These are phyloP conservation scores for Dorcus parallelipipedus DNA, from an alignment of 2,888 invertebrate genomes.

Conservation along the genomic window DNA sequence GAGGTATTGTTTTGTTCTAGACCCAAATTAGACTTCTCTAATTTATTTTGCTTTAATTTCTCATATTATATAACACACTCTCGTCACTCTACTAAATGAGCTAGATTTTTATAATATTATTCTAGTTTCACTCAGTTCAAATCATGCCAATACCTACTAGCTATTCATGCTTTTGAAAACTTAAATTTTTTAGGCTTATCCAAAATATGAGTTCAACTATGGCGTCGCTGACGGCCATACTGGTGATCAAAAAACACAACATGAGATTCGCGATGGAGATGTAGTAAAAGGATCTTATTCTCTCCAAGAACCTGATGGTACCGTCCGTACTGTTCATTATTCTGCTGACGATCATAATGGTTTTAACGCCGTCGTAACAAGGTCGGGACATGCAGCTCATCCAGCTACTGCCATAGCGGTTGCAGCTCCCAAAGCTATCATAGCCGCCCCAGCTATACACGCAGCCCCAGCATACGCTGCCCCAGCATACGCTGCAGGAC, in stretches of 20 bases:
- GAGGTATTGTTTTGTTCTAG: too few species aligned
- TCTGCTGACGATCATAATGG: constrained; percentile 58
- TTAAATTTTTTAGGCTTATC: constrained; percentile 46
- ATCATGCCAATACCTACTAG: too few species aligned
- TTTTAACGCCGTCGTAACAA: constrained; percentile 46
- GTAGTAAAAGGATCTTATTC: constrained; percentile 58
- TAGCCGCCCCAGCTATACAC: constrained; percentile 31
- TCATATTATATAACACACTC: too few species aligned
- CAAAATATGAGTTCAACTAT: constrained; percentile 59
- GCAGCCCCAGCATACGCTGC: constrained; percentile 14
- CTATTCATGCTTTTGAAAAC: too few species aligned
- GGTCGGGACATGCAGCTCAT: constrained; percentile 58
- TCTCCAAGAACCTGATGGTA: constrained; percentile 57
- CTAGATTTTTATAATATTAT: too few species aligned
- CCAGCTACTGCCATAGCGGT: constrained; percentile 42
- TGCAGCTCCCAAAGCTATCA: constrained; percentile 35
- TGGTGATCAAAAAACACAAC: constrained; percentile 56
- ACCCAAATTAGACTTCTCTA: too few species aligned
- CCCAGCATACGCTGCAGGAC: constrained; percentile 13
- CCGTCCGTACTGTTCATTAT: constrained; percentile 56
- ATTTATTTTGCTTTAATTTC: too few species aligned
- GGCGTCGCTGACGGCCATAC: constrained; percentile 58
- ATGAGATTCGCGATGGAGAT: constrained; percentile 55
- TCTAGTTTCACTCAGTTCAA: too few species aligned
- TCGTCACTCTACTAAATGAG: too few species aligned